A percentile compares a stretch with the other conserved stretches of the same genome.
Conservation (phyloP, 2,797 vertebrate species). For the Pseudocheirus occidentalis region DNA sequence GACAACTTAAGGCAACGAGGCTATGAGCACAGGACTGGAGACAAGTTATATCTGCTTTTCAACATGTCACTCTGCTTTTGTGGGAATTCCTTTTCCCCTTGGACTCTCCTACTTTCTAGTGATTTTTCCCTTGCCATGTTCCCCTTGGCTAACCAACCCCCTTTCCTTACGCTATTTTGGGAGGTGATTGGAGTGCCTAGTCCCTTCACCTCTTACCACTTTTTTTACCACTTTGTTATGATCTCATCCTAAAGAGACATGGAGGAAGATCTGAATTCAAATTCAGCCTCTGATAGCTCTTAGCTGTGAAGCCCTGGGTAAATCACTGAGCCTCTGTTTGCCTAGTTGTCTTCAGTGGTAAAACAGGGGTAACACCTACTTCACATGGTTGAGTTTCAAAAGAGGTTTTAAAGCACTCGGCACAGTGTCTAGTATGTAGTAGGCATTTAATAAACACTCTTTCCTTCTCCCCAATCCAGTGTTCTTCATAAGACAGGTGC, state of each 20-base stretch:
- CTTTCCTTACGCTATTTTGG: neutral
- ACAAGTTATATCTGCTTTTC: too few species aligned
- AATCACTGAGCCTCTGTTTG: neutral
- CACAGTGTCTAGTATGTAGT: neutral
- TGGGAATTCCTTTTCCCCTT: neutral
- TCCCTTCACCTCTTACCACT: neutral
- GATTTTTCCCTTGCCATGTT: neutral
- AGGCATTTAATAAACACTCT: neutral
- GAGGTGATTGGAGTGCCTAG: too few species aligned
- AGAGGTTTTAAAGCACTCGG: neutral
- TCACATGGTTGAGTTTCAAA: neutral
- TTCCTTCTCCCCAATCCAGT: neutral
- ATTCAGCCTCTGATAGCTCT: neutral
- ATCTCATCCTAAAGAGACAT: neutral
- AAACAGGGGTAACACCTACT: neutral
- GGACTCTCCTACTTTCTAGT: neutral
- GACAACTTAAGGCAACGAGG: neutral
- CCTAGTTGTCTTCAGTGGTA: conserved; percentile 8
- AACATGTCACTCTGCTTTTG: too few species aligned
- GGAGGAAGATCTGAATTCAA: neutral
- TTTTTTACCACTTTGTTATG: neutral
- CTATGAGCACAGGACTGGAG: too few species aligned
- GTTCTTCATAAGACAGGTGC: neutral
- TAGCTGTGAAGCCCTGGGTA: neutral
- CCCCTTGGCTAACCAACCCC: too few species aligned